These are phyloP conservation scores for Antheraea pernyi DNA, from an alignment of 1,140 invertebrate species.

Conservation along the genomic window DNA sequence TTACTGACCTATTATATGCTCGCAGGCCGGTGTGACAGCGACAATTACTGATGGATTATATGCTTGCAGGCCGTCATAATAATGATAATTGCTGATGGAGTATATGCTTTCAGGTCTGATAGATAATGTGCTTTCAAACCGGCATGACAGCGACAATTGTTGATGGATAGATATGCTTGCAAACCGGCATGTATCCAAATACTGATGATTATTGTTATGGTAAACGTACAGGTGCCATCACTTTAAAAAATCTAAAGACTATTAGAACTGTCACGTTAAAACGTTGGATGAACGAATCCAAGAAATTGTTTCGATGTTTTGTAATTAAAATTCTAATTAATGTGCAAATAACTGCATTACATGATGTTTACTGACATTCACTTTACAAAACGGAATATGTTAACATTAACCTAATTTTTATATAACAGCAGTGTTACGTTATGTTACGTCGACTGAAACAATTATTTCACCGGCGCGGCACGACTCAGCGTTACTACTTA, in stretches of 20 bases:
- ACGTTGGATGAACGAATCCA: background rate
- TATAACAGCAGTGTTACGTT: slow-evolving; percentile 8
- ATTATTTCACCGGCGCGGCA: background rate
- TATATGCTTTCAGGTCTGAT: too few species aligned
- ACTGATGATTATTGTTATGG: too few species aligned
- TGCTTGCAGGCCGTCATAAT: too few species aligned
- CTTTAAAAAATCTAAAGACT: background rate
- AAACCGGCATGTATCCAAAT: too few species aligned
- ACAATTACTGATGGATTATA: too few species aligned
- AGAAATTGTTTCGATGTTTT: background rate
- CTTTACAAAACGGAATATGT: slow-evolving; percentile 6
- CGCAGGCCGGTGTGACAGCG: too few species aligned
- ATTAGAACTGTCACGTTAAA: background rate
- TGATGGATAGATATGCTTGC: too few species aligned
- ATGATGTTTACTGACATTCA: background rate
- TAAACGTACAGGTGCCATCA: too few species aligned
- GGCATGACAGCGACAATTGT: too few species aligned
- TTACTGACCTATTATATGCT: too few species aligned
- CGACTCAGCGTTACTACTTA: background rate
- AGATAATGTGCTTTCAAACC: too few species aligned
- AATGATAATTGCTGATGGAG: too few species aligned
- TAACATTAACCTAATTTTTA: slow-evolving; percentile 17
- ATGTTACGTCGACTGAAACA: background rate
- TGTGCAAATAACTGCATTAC: slow-evolving; percentile 2
- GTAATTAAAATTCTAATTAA: background rate